Evolutionary conservation across 2,888 invertebrate species (phyloP).

Genomic region (Scrobipalpa atriplicella): DNA sequence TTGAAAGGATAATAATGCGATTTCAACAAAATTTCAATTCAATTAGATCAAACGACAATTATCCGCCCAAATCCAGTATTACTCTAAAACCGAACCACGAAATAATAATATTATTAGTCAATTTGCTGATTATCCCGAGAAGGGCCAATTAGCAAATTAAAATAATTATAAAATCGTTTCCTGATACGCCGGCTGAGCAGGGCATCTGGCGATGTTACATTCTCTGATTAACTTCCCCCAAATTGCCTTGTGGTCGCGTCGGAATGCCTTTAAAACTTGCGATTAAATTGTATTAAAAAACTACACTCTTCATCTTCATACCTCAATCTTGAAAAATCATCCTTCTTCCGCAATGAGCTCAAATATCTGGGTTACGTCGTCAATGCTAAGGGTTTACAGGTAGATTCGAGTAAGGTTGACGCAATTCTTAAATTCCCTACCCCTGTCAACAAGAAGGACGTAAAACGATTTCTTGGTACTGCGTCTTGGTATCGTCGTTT

Average conservation of each 20-base stretch:
- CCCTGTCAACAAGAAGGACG: too few relatives aligned
- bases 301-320: too few relatives aligned
- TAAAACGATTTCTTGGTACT: too few relatives aligned
- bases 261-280: slow-evolving; percentile 34
- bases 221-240: slow-evolving; percentile 61
- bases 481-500: background rate
- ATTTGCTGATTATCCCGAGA: slow-evolving; percentile 69
- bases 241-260: slow-evolving; percentile 25
- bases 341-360: slow-evolving; percentile 35
- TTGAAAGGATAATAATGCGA: background rate
- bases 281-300: slow-evolving; percentile 16
- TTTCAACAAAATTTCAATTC: background rate
- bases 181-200: slow-evolving; percentile 55
- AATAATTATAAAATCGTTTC: slow-evolving; percentile 71
- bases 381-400: slow-evolving; percentile 38
- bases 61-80: background rate
- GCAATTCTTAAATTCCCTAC: background rate
- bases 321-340: slow-evolving; percentile 35
- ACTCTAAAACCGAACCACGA: slow-evolving; percentile 35
- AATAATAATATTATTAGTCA: slow-evolving; percentile 68
- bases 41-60: background rate
- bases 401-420: slow-evolving; percentile 39
- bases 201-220: slow-evolving; percentile 66
- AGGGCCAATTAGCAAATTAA: slow-evolving; percentile 70
- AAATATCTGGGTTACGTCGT: slow-evolving; percentile 38